Evolutionary conservation across 2,888 invertebrate genomes (phyloP).

Genomic region (Parnassius glacialis): DNA sequence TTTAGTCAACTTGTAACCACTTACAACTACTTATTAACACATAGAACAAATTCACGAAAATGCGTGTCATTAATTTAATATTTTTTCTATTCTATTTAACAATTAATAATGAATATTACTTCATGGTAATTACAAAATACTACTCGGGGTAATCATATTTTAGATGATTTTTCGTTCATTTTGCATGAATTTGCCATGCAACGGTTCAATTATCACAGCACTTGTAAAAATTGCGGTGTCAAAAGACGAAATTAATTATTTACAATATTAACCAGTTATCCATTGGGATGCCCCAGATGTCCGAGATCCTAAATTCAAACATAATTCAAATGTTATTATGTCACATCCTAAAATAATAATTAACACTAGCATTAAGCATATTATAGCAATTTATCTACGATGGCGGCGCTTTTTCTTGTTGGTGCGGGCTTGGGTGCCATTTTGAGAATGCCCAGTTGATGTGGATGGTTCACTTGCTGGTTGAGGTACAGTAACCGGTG

Average conservation of each 20-base stretch:
- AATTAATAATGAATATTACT: conserved; percentile 43
- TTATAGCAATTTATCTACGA: conserved; percentile 56
- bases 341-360: conserved; percentile 36
- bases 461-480: conserved; percentile 34
- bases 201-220: conserved; percentile 67
- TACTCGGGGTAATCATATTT: conserved; percentile 50
- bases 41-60: conserved; percentile 49
- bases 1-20: conserved; percentile 20
- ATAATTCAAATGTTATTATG: conserved; percentile 44
- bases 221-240: conserved; percentile 67
- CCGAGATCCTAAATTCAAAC: conserved; percentile 49
- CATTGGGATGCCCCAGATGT: conserved; percentile 47
- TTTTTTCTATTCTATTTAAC: conserved; percentile 35
- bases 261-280: conserved; percentile 45
- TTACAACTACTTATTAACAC: conserved; percentile 36
- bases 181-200: conserved; percentile 52
- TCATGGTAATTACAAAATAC: conserved; percentile 44
- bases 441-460: conserved; percentile 40
- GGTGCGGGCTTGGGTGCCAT: conserved; percentile 42
- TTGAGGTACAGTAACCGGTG: conserved; percentile 2
- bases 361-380: conserved; percentile 32
- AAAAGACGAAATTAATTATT: conserved; percentile 51
- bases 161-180: conserved; percentile 45
- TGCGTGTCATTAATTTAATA: conserved; percentile 48
- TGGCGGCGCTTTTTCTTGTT: conserved; percentile 67